These are phyloP conservation scores for Scophthalmus maximus DNA, from an alignment of 2,113 vertebrate species.

Conservation along the genomic window DNA sequence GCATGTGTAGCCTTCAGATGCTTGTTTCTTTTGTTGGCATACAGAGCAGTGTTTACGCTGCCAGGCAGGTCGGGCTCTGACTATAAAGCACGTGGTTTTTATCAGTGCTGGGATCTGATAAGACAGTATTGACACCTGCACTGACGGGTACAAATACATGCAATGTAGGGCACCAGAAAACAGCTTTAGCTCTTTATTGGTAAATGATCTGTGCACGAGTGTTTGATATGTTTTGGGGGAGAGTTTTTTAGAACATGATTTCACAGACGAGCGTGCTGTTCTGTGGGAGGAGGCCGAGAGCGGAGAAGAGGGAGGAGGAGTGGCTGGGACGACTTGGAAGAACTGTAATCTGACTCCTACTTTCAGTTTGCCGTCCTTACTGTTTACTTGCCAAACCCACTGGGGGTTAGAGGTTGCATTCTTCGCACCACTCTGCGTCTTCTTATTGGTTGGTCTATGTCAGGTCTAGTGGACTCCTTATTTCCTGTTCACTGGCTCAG, in stretches of 20 bases:
- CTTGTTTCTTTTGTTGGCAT: background rate
- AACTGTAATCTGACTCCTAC: slow-evolving; percentile 77
- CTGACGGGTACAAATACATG: background rate
- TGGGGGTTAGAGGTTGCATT: slow-evolving; percentile 66
- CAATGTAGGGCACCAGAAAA: background rate
- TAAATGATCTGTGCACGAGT: background rate
- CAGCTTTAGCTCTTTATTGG: background rate
- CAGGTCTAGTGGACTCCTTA: slow-evolving; percentile 71
- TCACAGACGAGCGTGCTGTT: slow-evolving; percentile 12
- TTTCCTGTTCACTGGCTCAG: slow-evolving; percentile 67
- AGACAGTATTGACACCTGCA: background rate
- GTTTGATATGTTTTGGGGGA: background rate
- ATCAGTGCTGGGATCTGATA: slow-evolving; percentile 41
- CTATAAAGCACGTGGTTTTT: slow-evolving; percentile 68
- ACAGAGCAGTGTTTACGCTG: background rate
- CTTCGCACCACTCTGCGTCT: slow-evolving; percentile 28
- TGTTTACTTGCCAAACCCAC: slow-evolving; percentile 63
- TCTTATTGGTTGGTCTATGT: slow-evolving; percentile 54
- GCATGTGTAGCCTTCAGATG: background rate
- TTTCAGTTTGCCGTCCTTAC: slow-evolving; percentile 71
- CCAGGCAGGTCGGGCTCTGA: slow-evolving; percentile 30
- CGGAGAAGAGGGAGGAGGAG: slow-evolving; percentile 29
- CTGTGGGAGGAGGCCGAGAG: slow-evolving; percentile 7
- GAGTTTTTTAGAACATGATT: too few relatives aligned
- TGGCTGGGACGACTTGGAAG: background rate